Base-by-base conservation (phyloP, 2,113 vertebrate species). In the Indicator indicator region DNA sequence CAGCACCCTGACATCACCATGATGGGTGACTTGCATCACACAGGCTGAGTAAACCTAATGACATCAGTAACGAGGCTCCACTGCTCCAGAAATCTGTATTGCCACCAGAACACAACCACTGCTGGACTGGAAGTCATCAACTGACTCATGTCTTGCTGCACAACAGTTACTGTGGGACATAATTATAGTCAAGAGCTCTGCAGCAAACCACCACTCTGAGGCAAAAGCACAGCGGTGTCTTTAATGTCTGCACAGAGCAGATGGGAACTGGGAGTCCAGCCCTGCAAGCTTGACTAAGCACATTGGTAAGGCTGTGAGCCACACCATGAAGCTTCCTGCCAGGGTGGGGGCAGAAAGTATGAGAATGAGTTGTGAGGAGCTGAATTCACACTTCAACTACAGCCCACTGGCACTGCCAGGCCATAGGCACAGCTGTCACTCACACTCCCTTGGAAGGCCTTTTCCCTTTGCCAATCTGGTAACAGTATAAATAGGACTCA, bases 161-260 rank as follows among this genome's bases (percentile, higher is more conserved):
- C 60, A 44, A 28, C 1, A 0, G 42, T 80, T 91, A 64, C 64
- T 71, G 82, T 14, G 79, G 87, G 42, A 46, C 30, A 11, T 60
- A 91, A 91, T 95, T 91, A 93, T 3, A 83, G 85, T 32, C 72
- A 86, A 78, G 72, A 56, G 77, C 73, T 72, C 89, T 65, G 93
- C 56, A 91, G 20, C 72, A 93, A 93, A 91, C 88, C 88, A 93
- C 85, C 46, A 12, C 56, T 86, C 48, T 69, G 68, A 65, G 62
- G 48, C 78, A 89, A 81, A 72, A 83, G 38, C 68, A 64, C 2
- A 63, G 75, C 21, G 4, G 72, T 1, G 0, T 46, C 78, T 89
- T 73, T 87, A 76, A 84, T 56, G 55, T 76, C 68, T 13, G 0
- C 59, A 36, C 30, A 80, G 74, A 93, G 77, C 81, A 84, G 85